These are phyloP conservation scores for Choreutis nemorana DNA, from an alignment of 2,888 invertebrate genomes.

Conservation along the genomic window DNA sequence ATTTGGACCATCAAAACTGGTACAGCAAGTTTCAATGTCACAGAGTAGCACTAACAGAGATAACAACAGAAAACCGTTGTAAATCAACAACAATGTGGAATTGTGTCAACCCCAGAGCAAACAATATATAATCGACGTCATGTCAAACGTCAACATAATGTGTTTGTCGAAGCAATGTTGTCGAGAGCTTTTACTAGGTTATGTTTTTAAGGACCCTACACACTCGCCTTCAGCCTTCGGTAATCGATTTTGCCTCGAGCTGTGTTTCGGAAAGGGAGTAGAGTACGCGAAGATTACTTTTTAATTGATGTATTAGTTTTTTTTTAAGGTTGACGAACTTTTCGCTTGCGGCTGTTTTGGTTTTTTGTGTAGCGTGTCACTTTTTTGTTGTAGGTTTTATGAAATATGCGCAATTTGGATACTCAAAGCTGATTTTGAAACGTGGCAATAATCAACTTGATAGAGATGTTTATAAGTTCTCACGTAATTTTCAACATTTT, in stretches of 20 bases:
- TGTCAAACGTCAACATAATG: constrained; percentile 35
- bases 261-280: constrained; percentile 19
- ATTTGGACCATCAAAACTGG: too few relatives aligned
- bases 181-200: constrained; percentile 28
- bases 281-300: constrained; percentile 22
- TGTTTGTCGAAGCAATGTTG: constrained; percentile 38
- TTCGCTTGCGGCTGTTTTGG: neutral
- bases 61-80: constrained; percentile 9
- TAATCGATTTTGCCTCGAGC: constrained; percentile 41
- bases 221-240: constrained; percentile 14
- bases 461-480: too few relatives aligned
- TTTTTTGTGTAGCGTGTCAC: neutral
- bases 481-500: too few relatives aligned
- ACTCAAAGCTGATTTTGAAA: too few relatives aligned
- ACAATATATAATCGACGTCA: constrained; percentile 22
- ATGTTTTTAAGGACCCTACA: constrained; percentile 22
- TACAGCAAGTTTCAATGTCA: too few relatives aligned
- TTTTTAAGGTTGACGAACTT: constrained; percentile 23
- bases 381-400: neutral
- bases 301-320: constrained; percentile 35
- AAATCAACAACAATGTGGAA: constrained; percentile 11
- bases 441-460: too few relatives aligned
- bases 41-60: too few relatives aligned
- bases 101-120: constrained; percentile 24
- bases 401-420: neutral